These are phyloP conservation scores for Formica aserva DNA, from an alignment of 2,888 invertebrate genomes.

Conservation along the genomic window DNA sequence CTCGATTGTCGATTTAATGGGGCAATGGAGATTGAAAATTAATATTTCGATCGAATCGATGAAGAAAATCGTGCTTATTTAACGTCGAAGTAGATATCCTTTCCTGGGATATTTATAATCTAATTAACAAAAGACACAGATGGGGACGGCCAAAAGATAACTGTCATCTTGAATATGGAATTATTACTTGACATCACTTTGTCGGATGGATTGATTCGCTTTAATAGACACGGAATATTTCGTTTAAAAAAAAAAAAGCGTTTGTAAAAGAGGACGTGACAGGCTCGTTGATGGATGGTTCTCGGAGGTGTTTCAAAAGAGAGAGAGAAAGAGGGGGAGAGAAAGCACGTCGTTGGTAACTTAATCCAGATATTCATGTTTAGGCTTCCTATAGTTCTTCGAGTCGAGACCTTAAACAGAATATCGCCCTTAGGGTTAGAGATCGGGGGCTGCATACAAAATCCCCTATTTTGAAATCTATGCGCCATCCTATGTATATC, in stretches of 20 bases:
- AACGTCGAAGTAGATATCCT: too few species aligned
- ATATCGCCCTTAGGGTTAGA: constrained; percentile 23
- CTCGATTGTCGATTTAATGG: constrained; percentile 20
- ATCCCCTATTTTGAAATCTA: constrained; percentile 63
- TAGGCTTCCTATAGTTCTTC: constrained; percentile 48
- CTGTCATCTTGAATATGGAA: neutral
- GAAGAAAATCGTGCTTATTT: neutral
- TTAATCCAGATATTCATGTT: constrained; percentile 49
- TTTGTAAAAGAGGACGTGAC: constrained; percentile 44
- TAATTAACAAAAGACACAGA: neutral
- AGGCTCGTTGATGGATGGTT: constrained; percentile 38
- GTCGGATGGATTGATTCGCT: constrained; percentile 14
- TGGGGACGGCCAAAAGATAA: neutral
- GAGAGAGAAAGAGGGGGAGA: neutral
- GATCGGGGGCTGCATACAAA: constrained; percentile 59
- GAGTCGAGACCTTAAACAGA: constrained; percentile 38
- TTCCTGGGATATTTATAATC: neutral
- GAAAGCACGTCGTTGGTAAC: constrained; percentile 36
- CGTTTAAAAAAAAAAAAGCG: constrained; percentile 41
- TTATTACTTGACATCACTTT: neutral
- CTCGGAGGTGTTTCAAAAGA: neutral
- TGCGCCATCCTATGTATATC: constrained; percentile 6
- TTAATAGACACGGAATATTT: constrained; percentile 41
- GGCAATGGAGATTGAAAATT: constrained; percentile 52
- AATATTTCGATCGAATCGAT: constrained; percentile 26